Evolutionary conservation across 2,888 invertebrate genomes (phyloP).

Genomic region (Machimus rusticus): DNA sequence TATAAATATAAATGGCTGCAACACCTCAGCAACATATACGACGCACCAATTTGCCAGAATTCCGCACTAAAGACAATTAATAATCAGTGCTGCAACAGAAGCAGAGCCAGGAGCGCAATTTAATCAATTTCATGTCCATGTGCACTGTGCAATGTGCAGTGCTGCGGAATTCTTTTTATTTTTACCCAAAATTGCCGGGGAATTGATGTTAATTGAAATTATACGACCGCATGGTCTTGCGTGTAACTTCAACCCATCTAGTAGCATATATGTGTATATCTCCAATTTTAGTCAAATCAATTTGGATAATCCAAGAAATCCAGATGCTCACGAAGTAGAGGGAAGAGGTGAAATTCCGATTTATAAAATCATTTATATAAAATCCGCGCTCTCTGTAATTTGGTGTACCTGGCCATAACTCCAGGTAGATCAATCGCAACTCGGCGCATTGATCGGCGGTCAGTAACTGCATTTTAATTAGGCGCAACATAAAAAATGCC

Average conservation of each 20-base stretch:
- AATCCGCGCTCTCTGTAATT: not conserved
- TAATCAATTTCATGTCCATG: not conserved
- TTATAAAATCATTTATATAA: not conserved
- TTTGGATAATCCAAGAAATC: not conserved
- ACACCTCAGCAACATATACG: not conserved
- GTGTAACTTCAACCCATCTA: not conserved
- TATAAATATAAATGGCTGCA: not conserved
- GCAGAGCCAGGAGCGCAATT: not conserved
- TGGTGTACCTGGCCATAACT: not conserved
- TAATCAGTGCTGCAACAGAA: not conserved
- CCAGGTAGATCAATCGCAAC: not conserved
- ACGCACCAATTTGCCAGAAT: constrained; percentile 3
- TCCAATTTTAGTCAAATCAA: constrained; percentile 5
- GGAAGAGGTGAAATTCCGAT: constrained; percentile 1
- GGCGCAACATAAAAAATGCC: not conserved
- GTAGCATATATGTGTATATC: not conserved
- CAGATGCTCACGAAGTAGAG: not conserved
- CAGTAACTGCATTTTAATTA: constrained; percentile 14
- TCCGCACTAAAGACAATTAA: not conserved
- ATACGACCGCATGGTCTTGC: not conserved
- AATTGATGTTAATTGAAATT: not conserved
- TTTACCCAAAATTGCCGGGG: not conserved
- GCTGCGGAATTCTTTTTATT: not conserved
- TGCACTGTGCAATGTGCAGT: not conserved
- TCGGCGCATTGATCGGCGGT: not conserved